These are phyloP conservation scores for Malacoraja senta DNA, from an alignment of 2,797 vertebrate genomes.

Conservation along the genomic window DNA sequence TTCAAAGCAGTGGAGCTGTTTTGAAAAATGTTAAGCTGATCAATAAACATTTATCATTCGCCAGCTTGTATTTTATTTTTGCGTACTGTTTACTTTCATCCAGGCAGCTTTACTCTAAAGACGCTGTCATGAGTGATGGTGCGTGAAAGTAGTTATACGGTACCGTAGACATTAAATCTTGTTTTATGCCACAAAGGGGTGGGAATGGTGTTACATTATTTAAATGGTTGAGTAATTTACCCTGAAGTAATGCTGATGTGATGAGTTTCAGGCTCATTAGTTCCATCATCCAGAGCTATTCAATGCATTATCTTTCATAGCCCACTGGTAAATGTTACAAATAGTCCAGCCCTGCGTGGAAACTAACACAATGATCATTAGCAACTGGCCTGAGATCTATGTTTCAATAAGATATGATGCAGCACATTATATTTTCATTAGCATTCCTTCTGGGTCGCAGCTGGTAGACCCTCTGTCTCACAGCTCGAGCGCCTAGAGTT, in stretches of 20 bases:
- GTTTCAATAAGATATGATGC: not conserved
- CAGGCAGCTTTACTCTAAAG: not conserved
- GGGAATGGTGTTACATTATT: not conserved
- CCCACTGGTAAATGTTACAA: not conserved
- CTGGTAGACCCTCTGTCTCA: no score
- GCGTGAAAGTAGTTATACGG: not conserved
- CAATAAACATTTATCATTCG: not conserved
- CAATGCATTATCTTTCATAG: not conserved
- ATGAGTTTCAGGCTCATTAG: slow-evolving; percentile 15
- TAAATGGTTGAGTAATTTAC: not conserved
- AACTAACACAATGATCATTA: not conserved
- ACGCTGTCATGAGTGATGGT: slow-evolving; percentile 1
- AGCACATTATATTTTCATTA: not conserved
- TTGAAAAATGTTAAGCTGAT: not conserved
- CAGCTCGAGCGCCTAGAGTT: no score
- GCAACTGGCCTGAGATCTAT: not conserved
- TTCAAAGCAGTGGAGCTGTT: not conserved
- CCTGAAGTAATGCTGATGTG: slow-evolving; percentile 14
- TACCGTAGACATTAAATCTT: not conserved
- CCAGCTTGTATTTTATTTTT: not conserved
- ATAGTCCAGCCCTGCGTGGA: not conserved
- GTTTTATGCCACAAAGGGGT: not conserved
- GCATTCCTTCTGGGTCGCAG: no score
- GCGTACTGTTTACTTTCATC: not conserved
- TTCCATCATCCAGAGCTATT: not conserved